Conservation (phyloP, 2,888 invertebrate genomes). For the Heteromyza rotundicornis region DNA sequence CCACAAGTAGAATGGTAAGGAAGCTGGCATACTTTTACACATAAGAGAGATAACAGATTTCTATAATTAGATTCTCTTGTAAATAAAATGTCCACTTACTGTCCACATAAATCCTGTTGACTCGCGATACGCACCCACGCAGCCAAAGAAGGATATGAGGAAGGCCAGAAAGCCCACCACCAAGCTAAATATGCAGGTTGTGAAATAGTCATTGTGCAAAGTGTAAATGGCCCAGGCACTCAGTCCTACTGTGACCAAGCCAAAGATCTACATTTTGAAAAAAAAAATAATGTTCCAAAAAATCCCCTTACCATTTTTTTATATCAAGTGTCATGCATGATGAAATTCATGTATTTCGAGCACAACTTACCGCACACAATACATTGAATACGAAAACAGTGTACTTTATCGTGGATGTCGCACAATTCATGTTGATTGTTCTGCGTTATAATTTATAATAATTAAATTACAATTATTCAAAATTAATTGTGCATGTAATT, state of each 20-base stretch:
- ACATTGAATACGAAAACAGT: constrained; percentile 25
- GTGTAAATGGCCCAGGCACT: constrained; percentile 12
- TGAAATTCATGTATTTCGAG: no score
- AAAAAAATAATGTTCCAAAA: background rate
- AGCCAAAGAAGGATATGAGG: constrained; percentile 11
- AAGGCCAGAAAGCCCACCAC: constrained; percentile 11
- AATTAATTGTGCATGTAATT: no score
- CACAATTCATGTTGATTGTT: constrained; percentile 21
- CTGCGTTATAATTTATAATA: no score
- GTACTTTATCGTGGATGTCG: constrained; percentile 20
- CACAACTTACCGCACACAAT: constrained; percentile 28
- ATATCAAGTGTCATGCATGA: background rate
- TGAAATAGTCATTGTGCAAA: constrained; percentile 5
- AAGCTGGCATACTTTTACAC: constrained; percentile 14
- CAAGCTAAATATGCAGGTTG: constrained; percentile 15
- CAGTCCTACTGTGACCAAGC: constrained; percentile 9
- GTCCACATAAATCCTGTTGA: constrained; percentile 8
- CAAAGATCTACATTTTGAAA: constrained; percentile 20
- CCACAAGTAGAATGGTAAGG: constrained; percentile 3
- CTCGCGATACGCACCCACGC: constrained; percentile 6
- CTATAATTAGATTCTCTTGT: no score
- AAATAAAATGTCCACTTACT: constrained; percentile 15
- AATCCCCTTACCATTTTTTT: background rate
- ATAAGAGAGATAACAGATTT: no score
- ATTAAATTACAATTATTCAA: no score